Conservation (phyloP, 2,113 vertebrate species). For the Maccullochella peelii region DNA sequence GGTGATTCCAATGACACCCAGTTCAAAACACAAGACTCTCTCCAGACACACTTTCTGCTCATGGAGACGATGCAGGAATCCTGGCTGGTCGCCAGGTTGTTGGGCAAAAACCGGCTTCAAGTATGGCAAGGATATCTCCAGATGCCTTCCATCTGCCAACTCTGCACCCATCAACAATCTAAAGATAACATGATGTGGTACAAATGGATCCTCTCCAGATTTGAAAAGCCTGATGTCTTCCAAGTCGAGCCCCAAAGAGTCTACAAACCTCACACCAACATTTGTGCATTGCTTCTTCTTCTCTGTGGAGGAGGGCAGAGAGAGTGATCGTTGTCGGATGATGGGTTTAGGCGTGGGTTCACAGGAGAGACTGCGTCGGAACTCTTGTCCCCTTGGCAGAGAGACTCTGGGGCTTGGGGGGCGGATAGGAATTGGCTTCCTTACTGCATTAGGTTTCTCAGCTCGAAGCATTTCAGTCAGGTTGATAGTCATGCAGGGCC, state of each 20-base stretch:
- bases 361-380: slow-evolving; percentile 75
- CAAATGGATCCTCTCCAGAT: slow-evolving; percentile 89
- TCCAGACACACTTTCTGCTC: slow-evolving; percentile 91
- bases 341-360: slow-evolving; percentile 90
- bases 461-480: slow-evolving; percentile 69
- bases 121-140: slow-evolving; percentile 91
- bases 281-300: slow-evolving; percentile 79
- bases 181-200: slow-evolving; percentile 94
- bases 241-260: slow-evolving; percentile 93
- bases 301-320: slow-evolving; percentile 87
- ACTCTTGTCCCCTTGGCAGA: slow-evolving; percentile 14
- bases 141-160: slow-evolving; percentile 85
- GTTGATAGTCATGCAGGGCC: slow-evolving; percentile 79
- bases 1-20: slow-evolving; percentile 90
- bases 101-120: slow-evolving; percentile 89
- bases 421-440: slow-evolving; percentile 63
- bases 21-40: slow-evolving; percentile 89
- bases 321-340: slow-evolving; percentile 87
- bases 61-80: slow-evolving; percentile 87
- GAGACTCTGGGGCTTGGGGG: slow-evolving; percentile 68
- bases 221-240: slow-evolving; percentile 92
- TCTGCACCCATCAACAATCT: slow-evolving; percentile 91
- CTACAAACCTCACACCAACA: slow-evolving; percentile 91
- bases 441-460: slow-evolving; percentile 32
- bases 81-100: slow-evolving; percentile 87